These are phyloP conservation scores for Eurypyga helias DNA, from an alignment of 2,113 vertebrate species.

Conservation along the genomic window DNA sequence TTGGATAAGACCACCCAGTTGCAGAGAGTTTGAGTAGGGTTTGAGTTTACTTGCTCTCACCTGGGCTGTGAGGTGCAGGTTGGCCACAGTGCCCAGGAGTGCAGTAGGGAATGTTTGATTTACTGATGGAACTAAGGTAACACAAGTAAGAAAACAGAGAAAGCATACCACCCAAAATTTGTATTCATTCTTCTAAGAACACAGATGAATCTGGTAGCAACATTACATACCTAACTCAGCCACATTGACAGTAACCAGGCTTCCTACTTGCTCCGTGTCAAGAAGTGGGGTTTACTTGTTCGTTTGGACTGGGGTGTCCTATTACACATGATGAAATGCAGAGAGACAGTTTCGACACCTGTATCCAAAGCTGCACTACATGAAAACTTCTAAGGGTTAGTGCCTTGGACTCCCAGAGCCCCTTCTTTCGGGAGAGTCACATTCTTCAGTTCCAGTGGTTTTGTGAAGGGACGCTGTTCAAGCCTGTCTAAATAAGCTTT, in stretches of 20 bases:
- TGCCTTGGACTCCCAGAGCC: neutral
- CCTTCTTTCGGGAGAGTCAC: neutral
- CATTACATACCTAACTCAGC: neutral
- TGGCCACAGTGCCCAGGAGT: neutral
- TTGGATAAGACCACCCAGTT: neutral
- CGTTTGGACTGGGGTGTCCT: neutral
- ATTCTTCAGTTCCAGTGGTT: neutral
- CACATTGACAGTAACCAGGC: neutral
- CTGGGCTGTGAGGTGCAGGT: neutral
- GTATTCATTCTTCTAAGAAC: neutral
- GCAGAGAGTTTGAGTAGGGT: neutral
- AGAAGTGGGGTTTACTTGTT: neutral
- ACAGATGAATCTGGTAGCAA: neutral
- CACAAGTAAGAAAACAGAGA: neutral
- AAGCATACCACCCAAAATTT: neutral
- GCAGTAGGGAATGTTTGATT: neutral
- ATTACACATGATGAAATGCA: neutral
- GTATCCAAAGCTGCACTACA: neutral
- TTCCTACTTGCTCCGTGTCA: neutral
- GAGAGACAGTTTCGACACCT: neutral
- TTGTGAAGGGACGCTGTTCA: neutral
- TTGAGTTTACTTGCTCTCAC: neutral
- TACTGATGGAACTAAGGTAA: neutral
- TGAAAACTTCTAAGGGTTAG: neutral
- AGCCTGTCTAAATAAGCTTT: neutral